Percentiles rank a stretch among this genome's conserved stretches.
Evolutionary conservation across 1,140 invertebrate genomes (phyloP).

Genomic region (Glomeris maerens): DNA sequence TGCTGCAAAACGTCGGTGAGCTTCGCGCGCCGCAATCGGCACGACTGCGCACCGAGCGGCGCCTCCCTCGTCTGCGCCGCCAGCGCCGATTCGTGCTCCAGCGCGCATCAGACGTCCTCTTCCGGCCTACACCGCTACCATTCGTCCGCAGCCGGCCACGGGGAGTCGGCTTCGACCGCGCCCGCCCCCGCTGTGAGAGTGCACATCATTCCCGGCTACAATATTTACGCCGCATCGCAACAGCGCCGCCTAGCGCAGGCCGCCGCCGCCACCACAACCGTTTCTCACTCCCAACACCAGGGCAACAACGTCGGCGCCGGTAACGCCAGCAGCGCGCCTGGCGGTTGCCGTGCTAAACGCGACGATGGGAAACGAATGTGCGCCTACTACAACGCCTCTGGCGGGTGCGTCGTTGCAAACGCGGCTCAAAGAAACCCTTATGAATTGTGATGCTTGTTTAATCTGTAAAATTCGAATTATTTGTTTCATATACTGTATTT

Average conservation of each 20-base stretch:
- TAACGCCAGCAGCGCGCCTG: no score
- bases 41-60: neutral
- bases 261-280: neutral
- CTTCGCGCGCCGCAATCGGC: constrained; percentile 25
- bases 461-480: no score
- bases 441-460: no score
- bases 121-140: neutral
- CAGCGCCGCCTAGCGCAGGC: constrained; percentile 33
- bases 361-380: no score
- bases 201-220: constrained; percentile 58
- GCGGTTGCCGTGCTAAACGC: no score
- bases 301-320: no score
- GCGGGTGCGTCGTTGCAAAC: no score
- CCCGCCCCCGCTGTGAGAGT: constrained; percentile 51
- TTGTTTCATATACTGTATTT: no score
- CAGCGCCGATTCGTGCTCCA: neutral
- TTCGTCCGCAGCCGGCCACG: constrained; percentile 36
- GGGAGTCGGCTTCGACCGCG: constrained; percentile 32
- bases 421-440: no score
- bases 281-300: no score
- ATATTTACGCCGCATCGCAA: constrained; percentile 52
- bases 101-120: neutral
- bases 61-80: neutral
- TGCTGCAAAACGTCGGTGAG: constrained; percentile 64
- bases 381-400: no score